Conservation (phyloP, 2,888 invertebrate genomes). For the Dryocosmus kuriphilus region DNA sequence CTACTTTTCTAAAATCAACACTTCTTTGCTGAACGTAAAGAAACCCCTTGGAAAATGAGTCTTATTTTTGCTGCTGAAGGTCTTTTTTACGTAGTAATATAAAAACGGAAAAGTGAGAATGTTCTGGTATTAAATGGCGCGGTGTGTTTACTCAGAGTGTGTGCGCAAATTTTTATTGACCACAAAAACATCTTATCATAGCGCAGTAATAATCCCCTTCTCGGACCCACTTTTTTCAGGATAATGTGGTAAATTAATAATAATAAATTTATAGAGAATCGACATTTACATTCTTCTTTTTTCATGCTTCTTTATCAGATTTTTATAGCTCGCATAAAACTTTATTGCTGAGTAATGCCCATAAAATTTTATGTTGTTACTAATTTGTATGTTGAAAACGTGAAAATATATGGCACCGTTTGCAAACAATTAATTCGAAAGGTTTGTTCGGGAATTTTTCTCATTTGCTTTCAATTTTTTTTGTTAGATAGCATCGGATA, state of each 20-base stretch:
- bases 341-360: neutral
- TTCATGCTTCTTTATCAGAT: neutral
- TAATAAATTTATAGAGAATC: neutral
- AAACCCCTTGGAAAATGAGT: slow-evolving; percentile 4
- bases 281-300: neutral
- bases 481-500: too few species aligned
- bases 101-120: slow-evolving; percentile 16
- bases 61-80: slow-evolving; percentile 22
- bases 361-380: neutral
- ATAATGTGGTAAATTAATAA: neutral
- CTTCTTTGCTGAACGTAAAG: neutral
- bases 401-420: neutral
- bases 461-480: too few species aligned
- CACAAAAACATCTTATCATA: neutral
- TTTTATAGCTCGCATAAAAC: neutral
- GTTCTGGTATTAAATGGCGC: neutral
- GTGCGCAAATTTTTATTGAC: neutral
- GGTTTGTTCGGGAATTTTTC: too few species aligned
- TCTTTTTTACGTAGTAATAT: slow-evolving; percentile 1
- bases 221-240: neutral
- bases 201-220: neutral
- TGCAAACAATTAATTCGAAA: too few species aligned
- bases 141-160: neutral
- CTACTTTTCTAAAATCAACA: slow-evolving; percentile 26
- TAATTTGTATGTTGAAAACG: neutral